phyloP scores from a whole-genome alignment of 2,113 vertebrate genomes.

The Thymallus thymallus region DNA sequence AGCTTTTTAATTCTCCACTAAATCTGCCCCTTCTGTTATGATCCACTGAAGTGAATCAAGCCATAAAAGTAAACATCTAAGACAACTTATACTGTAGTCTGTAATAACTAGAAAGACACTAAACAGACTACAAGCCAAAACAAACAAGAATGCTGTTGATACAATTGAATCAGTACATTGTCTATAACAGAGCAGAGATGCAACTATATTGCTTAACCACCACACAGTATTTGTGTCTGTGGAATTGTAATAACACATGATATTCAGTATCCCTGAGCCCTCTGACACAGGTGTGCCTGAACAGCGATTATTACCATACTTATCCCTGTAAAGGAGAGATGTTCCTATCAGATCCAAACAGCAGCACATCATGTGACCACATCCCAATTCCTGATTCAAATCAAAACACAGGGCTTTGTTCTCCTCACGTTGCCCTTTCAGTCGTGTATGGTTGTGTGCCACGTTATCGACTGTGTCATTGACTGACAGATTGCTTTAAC shows the following conservation, averaged over 20 bases:
- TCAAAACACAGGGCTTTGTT: slow-evolving; percentile 27
- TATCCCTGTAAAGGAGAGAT: slow-evolving; percentile 25
- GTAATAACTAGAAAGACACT: not conserved
- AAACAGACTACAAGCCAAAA: too few species aligned
- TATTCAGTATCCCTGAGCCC: slow-evolving; percentile 18
- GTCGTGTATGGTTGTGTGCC: too few species aligned
- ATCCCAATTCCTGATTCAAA: slow-evolving; percentile 33
- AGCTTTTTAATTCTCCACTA: slow-evolving; percentile 18
- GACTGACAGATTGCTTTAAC: too few species aligned
- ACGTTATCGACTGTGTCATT: too few species aligned
- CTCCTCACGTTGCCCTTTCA: slow-evolving; percentile 14
- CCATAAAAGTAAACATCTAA: too few species aligned
- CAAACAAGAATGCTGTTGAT: too few species aligned
- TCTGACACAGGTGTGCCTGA: slow-evolving; percentile 3
- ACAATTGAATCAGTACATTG: too few species aligned
- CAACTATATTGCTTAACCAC: too few species aligned
- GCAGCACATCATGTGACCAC: not conserved
- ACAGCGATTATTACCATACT: slow-evolving; percentile 27
- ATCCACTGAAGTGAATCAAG: slow-evolving; percentile 16
- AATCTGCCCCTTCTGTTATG: not conserved
- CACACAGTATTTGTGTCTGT: not conserved
- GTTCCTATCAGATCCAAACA: slow-evolving; percentile 11
- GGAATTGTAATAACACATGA: not conserved
- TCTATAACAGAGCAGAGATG: too few species aligned
- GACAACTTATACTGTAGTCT: slow-evolving; percentile 14